Evolutionary conservation across 1,140 invertebrate genomes (phyloP).

Genomic region (Ctenoplectra terminalis): DNA sequence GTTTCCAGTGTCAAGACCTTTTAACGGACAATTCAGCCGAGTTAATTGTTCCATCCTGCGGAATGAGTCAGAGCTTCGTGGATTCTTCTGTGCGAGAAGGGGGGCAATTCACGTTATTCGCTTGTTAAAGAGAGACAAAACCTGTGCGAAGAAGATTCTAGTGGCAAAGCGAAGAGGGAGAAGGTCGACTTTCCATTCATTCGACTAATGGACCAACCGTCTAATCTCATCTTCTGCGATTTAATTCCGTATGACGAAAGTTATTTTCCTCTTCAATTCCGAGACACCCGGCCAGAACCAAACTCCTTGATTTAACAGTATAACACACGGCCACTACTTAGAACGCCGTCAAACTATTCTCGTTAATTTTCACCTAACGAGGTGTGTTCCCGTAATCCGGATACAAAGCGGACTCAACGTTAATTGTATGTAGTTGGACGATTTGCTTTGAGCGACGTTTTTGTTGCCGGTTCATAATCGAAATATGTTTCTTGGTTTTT

Average conservation of each 20-base stretch:
- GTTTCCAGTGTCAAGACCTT: slow-evolving; percentile 70
- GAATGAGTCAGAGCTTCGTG: slow-evolving; percentile 65
- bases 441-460: too few relatives aligned
- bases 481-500: too few relatives aligned
- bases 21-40: slow-evolving; percentile 70
- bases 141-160: background rate
- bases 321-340: background rate
- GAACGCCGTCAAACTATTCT: slow-evolving; percentile 3
- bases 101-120: slow-evolving; percentile 45
- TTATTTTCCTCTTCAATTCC: slow-evolving; percentile 23
- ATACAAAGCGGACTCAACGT: background rate
- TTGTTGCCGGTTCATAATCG: background rate
- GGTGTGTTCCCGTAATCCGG: slow-evolving; percentile 11
- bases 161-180: background rate
- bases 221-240: slow-evolving; percentile 44
- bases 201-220: slow-evolving; percentile 46
- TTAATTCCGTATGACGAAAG: slow-evolving; percentile 17
- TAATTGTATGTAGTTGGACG: background rate
- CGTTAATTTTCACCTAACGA: slow-evolving; percentile 15
- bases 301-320: background rate
- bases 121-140: background rate
- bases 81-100: slow-evolving; percentile 35
- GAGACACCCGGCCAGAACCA: background rate
- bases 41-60: slow-evolving; percentile 75
- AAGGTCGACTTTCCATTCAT: slow-evolving; percentile 35